Evolutionary conservation across 2,797 vertebrate species (phyloP), one percentile per base, ranked within the genome.

Genomic region (Rallus crepitans): DNA sequence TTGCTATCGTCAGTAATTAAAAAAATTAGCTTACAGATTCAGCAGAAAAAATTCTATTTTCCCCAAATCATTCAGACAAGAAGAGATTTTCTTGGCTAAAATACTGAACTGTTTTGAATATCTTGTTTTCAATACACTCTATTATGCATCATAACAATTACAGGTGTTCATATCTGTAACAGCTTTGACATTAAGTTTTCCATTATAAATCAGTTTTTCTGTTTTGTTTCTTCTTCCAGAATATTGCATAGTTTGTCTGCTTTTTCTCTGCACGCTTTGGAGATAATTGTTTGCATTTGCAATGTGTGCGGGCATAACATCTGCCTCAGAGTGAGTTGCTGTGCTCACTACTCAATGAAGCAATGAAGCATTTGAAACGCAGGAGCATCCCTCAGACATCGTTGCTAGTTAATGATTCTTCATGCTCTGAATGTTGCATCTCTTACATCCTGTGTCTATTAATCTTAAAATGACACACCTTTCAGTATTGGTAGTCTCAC

Each of bases 341-440:
- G 96, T 98, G 94, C 73, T 98, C 97, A 97, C 93, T 91, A 93
- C 48, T 95, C 96, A 97, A 33, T 89, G 96, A 97, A 97, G 97
- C 98, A 97, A 89, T 90, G 94, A 96, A 95, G 94, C 97, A 89
- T 94, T 95, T 86, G 96, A 97, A 97, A 97, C 19, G 19, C 56
- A 68, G 92, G 72, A 95, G 73, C 88, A 94, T 97, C 94, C 80
- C 90, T 97, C 94, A 96, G 87, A 97, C 12, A 40, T 68, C 8
- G 7, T 71, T 94, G 83, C 89, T 95, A 61, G 87, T 95, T 98
- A 97, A 97, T 96, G 97, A 97, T 94, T 96, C 94, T 97, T 98
- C 97, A 97, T 97, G 97, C 97, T 98, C 66, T 70, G 85, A 96
- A 91, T 93, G 69, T 60, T 95, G 90, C 95, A 93, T 89, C 90